These are phyloP conservation scores for Ametastegia equiseti DNA, from an alignment of 2,888 invertebrate species.

Conservation along the genomic window DNA sequence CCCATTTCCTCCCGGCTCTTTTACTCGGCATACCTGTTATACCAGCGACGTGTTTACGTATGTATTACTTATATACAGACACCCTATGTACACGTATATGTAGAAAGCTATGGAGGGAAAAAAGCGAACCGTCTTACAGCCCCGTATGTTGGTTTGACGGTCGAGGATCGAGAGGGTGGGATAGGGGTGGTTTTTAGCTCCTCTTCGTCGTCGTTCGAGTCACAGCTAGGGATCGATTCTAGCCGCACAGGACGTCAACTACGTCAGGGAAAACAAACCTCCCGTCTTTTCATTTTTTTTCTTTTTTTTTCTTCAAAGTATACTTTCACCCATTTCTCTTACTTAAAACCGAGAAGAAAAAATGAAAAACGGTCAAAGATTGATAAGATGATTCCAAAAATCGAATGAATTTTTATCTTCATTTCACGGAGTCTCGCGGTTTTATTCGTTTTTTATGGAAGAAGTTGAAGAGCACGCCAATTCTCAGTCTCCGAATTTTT, in stretches of 20 bases:
- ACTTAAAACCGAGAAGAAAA: too few species aligned
- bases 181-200: not conserved
- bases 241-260: not conserved
- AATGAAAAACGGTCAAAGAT: too few species aligned
- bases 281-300: too few species aligned
- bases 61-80: not conserved
- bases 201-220: not conserved
- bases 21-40: not conserved
- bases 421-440: too few species aligned
- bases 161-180: conserved; percentile 11
- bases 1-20: not conserved
- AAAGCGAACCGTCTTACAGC: too few species aligned
- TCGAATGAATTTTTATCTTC: too few species aligned
- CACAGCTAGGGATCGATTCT: not conserved
- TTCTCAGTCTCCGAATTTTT: too few species aligned
- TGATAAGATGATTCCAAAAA: too few species aligned
- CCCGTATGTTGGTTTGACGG: conserved; percentile 8
- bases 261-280: not conserved
- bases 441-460: too few species aligned
- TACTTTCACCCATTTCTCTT: too few species aligned
- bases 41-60: conserved; percentile 1
- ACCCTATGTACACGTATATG: not conserved
- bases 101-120: not conserved
- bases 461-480: too few species aligned
- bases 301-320: too few species aligned